Evolutionary conservation across 1,140 invertebrate genomes (phyloP), one percentile per base, ranked within the genome.

Genomic region (Harlomillsia oculata): DNA sequence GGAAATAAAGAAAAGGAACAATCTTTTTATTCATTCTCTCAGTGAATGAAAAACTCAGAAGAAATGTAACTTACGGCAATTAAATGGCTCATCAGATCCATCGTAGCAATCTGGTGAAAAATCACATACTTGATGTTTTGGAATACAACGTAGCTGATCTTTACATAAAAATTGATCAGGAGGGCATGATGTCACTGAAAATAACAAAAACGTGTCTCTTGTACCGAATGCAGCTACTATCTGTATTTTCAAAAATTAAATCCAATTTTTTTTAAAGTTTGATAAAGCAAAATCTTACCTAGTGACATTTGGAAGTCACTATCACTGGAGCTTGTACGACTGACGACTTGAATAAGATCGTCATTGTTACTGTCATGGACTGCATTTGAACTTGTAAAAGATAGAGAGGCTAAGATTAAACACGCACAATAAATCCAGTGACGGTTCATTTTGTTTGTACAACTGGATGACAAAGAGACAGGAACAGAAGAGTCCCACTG

Each of bases 71-170:
- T 57, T 41, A 57, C 55, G 40, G 40, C 57, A 59, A 50, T 53
- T 41, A n/a, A 11, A 18, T 29, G 51, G 39, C 67, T 74, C 73
- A 62, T 75, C 73, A 18, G 63, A 63, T 11, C 69, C 70, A 59
- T 75, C 74, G 20, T 53, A 29, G 59, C 75, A 76, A 54, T 76
- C 75, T 14, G 62, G 46, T 30, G 75, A 69, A 18, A 72, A 72
- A 66, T 76, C 73, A 62, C 75, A 76, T 21, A 72, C 67, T 70
- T 73, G 77, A n/a, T 70, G 69, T 5, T 66, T 66, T 1, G 72
- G 68, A 21, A 80, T 76, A 63, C 79, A 80, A 9, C 72, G 69
- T 30, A 63, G 26, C 21, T 46, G 46, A 51, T 63, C 56, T 39
- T 63, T 53, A 40, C 61, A 63, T 56, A 59, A 56, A 45, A 53